Base-by-base conservation (phyloP, 2,797 vertebrate genomes). In the Scomberomorus guttatus region DNA sequence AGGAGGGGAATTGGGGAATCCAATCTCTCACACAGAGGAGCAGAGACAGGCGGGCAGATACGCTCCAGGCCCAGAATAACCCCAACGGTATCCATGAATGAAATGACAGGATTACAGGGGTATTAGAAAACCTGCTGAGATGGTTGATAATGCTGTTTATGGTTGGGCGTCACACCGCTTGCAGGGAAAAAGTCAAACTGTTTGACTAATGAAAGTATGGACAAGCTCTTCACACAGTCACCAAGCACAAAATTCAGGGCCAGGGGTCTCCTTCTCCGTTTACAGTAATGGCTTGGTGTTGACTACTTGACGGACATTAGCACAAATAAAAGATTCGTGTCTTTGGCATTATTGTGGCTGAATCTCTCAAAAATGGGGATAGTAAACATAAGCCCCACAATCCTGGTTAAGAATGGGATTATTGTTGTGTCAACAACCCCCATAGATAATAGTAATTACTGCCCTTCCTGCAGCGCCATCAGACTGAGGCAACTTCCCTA, bases 81-180 rank as follows among this genome's bases (percentile, higher is more conserved):
- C 90, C 87, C 39, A 64, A 81, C 79, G 86, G 91, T 92, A 94
- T 89, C 89, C 87, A 89, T 93, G 93, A 94, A 95, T 95, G 93
- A 95, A 95, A 95, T 94, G 94, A 95, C 93, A 90, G 94, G 94
- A 95, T 96, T 95, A 95, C 90, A 89, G 89, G 82, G 90, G 92
- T 90, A 94, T 95, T 92, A 94, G 92, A 94, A 94, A 93, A 93
- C 94, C 92, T 87, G 85, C 94, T 87, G 93, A 94, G 94, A 95
- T 94, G 87, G 83, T 89, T 92, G 93, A 95, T 95, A 96, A 94
- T 91, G 88, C 87, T 77, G 92, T 94, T 94, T 91, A 92, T 86
- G 86, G 78, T 84, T 25, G 73, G 71, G 82, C 67, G 71, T 90
- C 91, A 87, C 82, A 59, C 76, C 20, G 82, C 80, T 87, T 58